Evolutionary conservation across 1,140 invertebrate genomes (phyloP), one percentile per base, ranked within the genome.

Genomic region (Meloidogyne chitwoodi): DNA sequence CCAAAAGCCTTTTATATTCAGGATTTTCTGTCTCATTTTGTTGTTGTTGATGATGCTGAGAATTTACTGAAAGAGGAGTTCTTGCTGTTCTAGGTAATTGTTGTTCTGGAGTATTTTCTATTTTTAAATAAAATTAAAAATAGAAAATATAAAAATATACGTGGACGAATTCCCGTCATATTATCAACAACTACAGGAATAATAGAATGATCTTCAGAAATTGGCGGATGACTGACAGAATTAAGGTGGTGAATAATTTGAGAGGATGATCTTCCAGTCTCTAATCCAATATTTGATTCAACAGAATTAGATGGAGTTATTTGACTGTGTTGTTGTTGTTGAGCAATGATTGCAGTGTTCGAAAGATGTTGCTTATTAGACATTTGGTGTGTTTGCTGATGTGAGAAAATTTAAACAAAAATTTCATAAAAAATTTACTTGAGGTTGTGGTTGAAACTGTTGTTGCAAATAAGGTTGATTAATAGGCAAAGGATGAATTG

Each of bases 381-480:
- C 3, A 74, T 26, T 74, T 74, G 70, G 19, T 73, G 70, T 63
- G 26, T 16, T 38, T 27, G 73, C 22, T 67, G 19, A 1, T 12
- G 16, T 10, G 16, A 48, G 16, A 66, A 26, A 27, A 66, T n/a
- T n/a, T 19, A 66, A 66, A 26, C 4, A 16, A 19, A 26, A 66
- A 26, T 8, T 27, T 5, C 11, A n/a, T 19, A 6, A 26, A 66
- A 31, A 31, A 66, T n/a, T 5, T 10, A 66, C 65, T 10, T 75
- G 74, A 16, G 24, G 27, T 22, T 75, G 74, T 19, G 10, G 68
- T n/a, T 67, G 56, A 16, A 74, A 70, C 14, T 74, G 73, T 74
- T 74, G 73, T 38, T 74, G 68, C 26, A 19, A 4, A n/a, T 75
- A 62, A 31, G 44, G 76, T 22, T 77, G 76, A 77, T 26, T 34